Base-by-base conservation (phyloP, 2,113 vertebrate species). In the Hoplias malabaricus region DNA sequence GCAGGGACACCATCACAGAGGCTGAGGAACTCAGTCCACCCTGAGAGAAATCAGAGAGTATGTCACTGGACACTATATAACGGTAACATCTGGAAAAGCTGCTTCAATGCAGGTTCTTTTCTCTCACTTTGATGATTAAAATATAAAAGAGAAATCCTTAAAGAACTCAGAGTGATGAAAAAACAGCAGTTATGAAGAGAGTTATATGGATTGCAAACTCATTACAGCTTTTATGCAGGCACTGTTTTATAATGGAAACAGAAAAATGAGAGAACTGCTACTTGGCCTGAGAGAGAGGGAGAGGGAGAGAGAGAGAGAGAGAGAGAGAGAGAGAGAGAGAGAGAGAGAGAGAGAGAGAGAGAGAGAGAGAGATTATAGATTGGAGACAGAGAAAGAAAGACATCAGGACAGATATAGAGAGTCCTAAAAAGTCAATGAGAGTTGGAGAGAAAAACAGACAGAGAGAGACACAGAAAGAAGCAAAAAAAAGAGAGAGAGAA, bases 1-100 rank as follows among this genome's bases (percentile, higher is more conserved):
- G 92, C 82, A 99, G 87, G 14, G 90, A 93, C 38, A 99, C 94
- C 71, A 94, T 94, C 72, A 99, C 95, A 0, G 88, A 92, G 10
- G 94, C 94, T 66, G 92, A 90, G 57, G 96, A 94, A 83, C 94
- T 95, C 84, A 97, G 88, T 42, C 98, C 96, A 12, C 98, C 98
- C 97, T 99, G 76, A 10, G 19, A 21, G 38, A 75, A 1, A 53
- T n/a, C 31, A 73, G 61, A 66, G 14, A 36, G 21, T 0, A 14
- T 10, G 34, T 14, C 67, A 67, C 9, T 65, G 59, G 14, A 4
- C 23, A 27, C 2, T 54, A 48, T 34, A 10, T 42, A 12, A 12
- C 40, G 9, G 40, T 10, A 42, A 12, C 13, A 46, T n/a, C n/a
- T n/a, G n/a, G n/a, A n/a, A n/a, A n/a, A n/a, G n/a, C n/a, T n/a